A percentile compares a stretch with the other conserved stretches of the same genome.
phyloP scores from a whole-genome alignment of 2,888 invertebrate genomes.

The Polymixis lichenea region DNA sequence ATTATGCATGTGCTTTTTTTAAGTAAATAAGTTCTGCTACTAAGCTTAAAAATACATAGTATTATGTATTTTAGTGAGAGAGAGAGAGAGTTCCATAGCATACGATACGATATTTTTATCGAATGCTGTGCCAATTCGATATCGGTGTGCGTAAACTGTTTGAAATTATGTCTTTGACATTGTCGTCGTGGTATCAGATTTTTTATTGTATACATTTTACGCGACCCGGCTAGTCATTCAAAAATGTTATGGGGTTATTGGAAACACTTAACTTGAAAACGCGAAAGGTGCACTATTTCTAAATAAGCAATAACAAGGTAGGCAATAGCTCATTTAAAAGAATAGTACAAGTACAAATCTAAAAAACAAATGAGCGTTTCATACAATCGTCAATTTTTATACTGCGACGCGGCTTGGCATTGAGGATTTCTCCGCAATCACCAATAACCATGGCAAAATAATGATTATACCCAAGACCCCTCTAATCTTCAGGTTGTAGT shows the following conservation, averaged over 20 bases:
- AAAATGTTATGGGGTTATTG: neutral
- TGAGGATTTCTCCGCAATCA: constrained; percentile 12
- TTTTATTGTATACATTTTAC: constrained; percentile 1
- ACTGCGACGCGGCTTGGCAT: neutral
- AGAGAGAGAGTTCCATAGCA: neutral
- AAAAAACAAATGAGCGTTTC: neutral
- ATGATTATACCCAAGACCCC: constrained; percentile 5
- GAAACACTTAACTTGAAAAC: neutral
- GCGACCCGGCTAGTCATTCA: neutral
- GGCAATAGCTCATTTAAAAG: too few relatives aligned
- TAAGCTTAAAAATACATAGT: neutral
- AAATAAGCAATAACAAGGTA: too few relatives aligned
- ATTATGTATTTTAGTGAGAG: neutral
- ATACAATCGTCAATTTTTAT: neutral
- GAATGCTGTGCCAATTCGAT: neutral
- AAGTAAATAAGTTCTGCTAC: neutral
- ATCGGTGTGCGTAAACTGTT: neutral
- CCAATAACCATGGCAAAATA: constrained; percentile 10
- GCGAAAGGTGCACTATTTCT: too few relatives aligned
- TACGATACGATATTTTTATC: neutral
- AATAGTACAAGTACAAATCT: neutral
- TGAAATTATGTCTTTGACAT: neutral
- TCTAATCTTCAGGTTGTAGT: neutral
- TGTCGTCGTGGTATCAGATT: neutral
- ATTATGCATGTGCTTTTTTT: constrained; percentile 13